Percentiles rank a stretch among this genome's conserved stretches.
Conservation (phyloP, 2,113 vertebrate genomes). For the Channa argus region DNA sequence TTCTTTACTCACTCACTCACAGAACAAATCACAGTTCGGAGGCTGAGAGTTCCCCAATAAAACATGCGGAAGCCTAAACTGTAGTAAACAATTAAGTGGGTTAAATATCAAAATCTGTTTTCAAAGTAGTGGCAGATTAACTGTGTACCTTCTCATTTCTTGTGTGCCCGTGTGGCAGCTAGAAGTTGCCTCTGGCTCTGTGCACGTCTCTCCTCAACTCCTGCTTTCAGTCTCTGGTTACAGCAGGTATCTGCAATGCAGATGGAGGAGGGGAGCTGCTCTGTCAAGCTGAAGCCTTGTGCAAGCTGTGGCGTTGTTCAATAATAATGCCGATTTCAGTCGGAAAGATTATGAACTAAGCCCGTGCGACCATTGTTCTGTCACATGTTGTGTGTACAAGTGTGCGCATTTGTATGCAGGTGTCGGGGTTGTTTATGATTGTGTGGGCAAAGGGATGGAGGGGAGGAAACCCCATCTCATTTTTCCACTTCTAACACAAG, state of each 20-base stretch:
- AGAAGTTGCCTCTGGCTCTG: conserved; percentile 35
- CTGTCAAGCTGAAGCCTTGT: conserved; percentile 18
- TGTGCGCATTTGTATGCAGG: not conserved
- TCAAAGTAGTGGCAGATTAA: too few species aligned
- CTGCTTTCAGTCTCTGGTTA: conserved; percentile 66
- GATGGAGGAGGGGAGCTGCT: conserved; percentile 53
- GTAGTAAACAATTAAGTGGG: not conserved
- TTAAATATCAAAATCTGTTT: too few species aligned
- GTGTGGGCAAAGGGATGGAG: not conserved
- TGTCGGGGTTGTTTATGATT: not conserved
- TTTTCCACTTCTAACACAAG: conserved; percentile 34
- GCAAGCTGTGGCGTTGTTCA: not conserved
- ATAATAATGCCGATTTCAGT: conserved; percentile 3
- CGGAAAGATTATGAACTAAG: conserved; percentile 20
- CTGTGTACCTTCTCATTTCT: conserved; percentile 6
- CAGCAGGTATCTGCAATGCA: conserved; percentile 75
- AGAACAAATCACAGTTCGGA: too few species aligned
- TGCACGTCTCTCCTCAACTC: conserved; percentile 16
- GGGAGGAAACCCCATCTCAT: not conserved
- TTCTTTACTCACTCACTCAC: too few species aligned
- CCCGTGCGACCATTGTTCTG: not conserved
- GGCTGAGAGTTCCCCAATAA: not conserved
- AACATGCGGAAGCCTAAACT: not conserved
- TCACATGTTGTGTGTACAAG: conserved; percentile 7
- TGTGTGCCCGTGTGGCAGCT: conserved; percentile 28